A percentile compares a stretch with the other conserved stretches of the same genome.
Evolutionary conservation across 30 jellyfish, hydroid and myxozoan species (phyloP).

Genomic region (Nemopilema nomurai): DNA sequence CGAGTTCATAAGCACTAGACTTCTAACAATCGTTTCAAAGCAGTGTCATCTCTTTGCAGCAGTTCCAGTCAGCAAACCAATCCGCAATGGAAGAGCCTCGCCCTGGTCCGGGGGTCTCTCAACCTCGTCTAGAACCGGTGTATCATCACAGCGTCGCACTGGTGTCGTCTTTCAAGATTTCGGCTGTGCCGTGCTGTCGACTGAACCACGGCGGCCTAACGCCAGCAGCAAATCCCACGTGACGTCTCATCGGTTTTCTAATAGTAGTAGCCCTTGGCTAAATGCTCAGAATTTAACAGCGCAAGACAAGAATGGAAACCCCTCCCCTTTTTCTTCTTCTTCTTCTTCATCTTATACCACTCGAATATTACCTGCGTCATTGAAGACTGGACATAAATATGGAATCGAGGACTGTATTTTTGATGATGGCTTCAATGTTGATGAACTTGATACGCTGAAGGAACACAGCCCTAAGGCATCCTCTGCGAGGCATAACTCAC

Average conservation of each 20-base stretch:
- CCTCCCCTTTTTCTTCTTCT: background rate
- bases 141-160: slow-evolving; percentile 40
- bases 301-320: background rate
- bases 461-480: background rate
- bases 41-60: background rate
- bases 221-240: background rate
- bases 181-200: slow-evolving; percentile 39
- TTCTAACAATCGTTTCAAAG: no score
- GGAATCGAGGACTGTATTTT: background rate
- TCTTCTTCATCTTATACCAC: background rate
- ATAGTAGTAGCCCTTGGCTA: background rate
- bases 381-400: background rate
- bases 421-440: background rate
- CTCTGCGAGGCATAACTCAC: background rate
- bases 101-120: background rate
- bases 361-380: background rate
- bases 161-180: background rate
- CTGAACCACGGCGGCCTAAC: background rate
- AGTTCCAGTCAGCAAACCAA: background rate
- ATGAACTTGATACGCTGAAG: background rate
- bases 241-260: background rate
- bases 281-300: background rate
- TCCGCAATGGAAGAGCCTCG: no score
- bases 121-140: slow-evolving; percentile 61
- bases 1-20: no score